phyloP scores from a whole-genome alignment of 1,140 invertebrate species.

The Acromyrmex heyeri region DNA sequence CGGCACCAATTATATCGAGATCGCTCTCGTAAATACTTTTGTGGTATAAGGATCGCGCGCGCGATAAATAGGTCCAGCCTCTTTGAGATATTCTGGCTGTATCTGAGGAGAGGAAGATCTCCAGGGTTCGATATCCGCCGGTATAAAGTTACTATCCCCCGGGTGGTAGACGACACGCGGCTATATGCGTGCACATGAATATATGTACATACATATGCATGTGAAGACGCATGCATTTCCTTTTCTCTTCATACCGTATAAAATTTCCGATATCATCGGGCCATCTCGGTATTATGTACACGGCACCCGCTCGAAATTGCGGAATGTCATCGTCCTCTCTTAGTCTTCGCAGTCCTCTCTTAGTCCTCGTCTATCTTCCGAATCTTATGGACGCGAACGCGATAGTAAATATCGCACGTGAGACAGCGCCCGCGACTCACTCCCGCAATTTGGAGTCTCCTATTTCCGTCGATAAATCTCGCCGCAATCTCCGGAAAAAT shows the following conservation, averaged over 20 bases:
- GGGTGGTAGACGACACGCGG: conserved; percentile 12
- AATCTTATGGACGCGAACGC: conserved; percentile 36
- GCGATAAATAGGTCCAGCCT: conserved; percentile 28
- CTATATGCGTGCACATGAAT: conserved; percentile 21
- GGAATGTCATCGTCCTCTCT: conserved; percentile 52
- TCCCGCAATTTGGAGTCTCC: conserved; percentile 46
- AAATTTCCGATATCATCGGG: conserved; percentile 71
- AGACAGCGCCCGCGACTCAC: conserved; percentile 18
- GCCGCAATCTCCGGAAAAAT: conserved; percentile 29
- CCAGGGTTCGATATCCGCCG: conserved; percentile 47
- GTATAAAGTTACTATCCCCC: conserved; percentile 60
- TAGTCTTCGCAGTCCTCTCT: conserved; percentile 38
- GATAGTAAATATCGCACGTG: conserved; percentile 64
- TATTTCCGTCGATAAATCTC: conserved; percentile 59
- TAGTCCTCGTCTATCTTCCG: conserved; percentile 36
- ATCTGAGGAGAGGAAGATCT: conserved; percentile 46
- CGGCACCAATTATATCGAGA: conserved; percentile 28
- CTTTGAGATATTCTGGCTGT: conserved; percentile 31
- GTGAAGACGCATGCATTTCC: conserved; percentile 26
- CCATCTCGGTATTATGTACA: conserved; percentile 65
- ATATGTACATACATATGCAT: conserved; percentile 31
- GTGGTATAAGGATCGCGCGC: conserved; percentile 5
- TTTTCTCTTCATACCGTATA: conserved; percentile 31
- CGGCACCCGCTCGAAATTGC: conserved; percentile 59
- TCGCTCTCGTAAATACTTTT: conserved; percentile 54